These are phyloP conservation scores for Poliocrania exsul DNA, from an alignment of 2,797 vertebrate species.

Conservation along the genomic window DNA sequence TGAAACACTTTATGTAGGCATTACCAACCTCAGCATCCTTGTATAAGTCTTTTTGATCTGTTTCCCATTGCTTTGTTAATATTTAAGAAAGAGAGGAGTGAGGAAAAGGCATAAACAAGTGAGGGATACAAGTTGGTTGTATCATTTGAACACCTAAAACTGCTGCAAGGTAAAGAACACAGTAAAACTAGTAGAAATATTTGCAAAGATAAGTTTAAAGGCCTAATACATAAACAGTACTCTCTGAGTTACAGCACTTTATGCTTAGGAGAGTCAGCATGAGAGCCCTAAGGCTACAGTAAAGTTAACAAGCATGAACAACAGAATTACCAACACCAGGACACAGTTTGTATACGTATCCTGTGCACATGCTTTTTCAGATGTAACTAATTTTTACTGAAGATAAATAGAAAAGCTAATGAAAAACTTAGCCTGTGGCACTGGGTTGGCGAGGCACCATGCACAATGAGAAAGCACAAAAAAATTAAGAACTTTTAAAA, in stretches of 20 bases:
- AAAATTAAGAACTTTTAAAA: not conserved
- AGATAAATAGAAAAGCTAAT: slow-evolving; percentile 25
- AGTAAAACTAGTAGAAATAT: not conserved
- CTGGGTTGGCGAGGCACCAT: not conserved
- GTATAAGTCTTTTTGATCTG: not conserved
- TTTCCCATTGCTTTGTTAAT: not conserved
- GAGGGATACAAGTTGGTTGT: fast-evolving
- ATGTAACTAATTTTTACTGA: slow-evolving; percentile 32
- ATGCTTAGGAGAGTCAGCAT: not conserved
- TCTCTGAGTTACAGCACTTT: not conserved
- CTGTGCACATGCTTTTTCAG: slow-evolving; percentile 16
- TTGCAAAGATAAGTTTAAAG: slow-evolving; percentile 9
- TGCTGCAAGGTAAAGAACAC: not conserved
- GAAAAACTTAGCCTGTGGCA: not conserved
- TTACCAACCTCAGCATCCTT: not conserved
- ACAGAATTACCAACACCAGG: slow-evolving; percentile 9
- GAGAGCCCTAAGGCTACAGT: slow-evolving; percentile 18
- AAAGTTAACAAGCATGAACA: slow-evolving; percentile 25
- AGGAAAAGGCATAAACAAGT: not conserved
- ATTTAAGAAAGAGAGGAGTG: not conserved
- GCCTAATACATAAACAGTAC: not conserved
- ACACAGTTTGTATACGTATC: slow-evolving; percentile 1
- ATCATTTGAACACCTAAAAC: not conserved
- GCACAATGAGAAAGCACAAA: not conserved
- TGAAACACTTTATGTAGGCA: not conserved